A percentile compares a stretch with the other conserved stretches of the same genome.
Conservation (phyloP, 2,888 invertebrate genomes). For the Ennomos quercinarius region DNA sequence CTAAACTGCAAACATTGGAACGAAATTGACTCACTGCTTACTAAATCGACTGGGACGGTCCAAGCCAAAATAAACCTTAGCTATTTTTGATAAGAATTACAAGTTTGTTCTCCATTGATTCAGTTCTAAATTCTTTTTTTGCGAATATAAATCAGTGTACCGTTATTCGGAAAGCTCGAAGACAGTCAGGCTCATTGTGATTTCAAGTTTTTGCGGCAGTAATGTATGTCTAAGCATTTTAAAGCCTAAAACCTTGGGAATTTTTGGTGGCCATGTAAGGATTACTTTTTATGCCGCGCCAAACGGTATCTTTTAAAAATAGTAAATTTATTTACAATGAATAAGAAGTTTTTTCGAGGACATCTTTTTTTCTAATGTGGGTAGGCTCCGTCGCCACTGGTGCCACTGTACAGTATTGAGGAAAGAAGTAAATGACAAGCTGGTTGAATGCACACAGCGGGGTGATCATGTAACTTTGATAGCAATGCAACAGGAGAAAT, state of each 20-base stretch:
- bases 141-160: slow-evolving; percentile 62
- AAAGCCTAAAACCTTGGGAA: slow-evolving; percentile 25
- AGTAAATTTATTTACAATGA: no score
- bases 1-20: slow-evolving; percentile 27
- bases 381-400: no score
- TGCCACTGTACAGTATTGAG: no score
- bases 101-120: slow-evolving; percentile 11
- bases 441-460: no score
- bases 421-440: no score
- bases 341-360: no score
- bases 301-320: slow-evolving; percentile 18
- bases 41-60: not conserved
- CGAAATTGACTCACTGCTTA: slow-evolving; percentile 17
- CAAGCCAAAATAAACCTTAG: slow-evolving; percentile 11
- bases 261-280: slow-evolving; percentile 32
- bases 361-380: no score
- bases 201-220: slow-evolving; percentile 61
- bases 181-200: slow-evolving; percentile 57
- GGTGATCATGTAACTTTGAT: no score
- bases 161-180: slow-evolving; percentile 62
- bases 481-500: no score
- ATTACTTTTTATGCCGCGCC: slow-evolving; percentile 7
- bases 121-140: slow-evolving; percentile 47
- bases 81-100: not conserved
- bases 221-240: slow-evolving; percentile 49